Percentiles rank a stretch among this genome's conserved stretches.
These are phyloP conservation scores for Halocynthia roretzi DNA, from an alignment of 23 tunicate species.

Conservation along the genomic window DNA sequence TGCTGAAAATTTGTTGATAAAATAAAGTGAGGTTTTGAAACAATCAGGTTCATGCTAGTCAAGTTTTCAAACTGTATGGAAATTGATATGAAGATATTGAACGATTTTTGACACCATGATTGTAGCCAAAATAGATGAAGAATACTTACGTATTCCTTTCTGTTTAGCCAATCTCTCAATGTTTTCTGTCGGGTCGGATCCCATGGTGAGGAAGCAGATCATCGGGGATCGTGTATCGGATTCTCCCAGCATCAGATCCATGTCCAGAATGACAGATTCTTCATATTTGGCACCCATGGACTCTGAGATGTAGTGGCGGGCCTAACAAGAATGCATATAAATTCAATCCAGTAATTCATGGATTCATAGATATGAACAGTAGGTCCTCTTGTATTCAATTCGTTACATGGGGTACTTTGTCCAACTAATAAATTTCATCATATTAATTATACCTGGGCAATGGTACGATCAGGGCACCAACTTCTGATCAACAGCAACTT, in stretches of 20 bases:
- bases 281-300: constrained; percentile 68
- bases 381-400: background rate
- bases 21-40: background rate
- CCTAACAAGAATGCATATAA: background rate
- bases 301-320: constrained; percentile 71
- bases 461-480: constrained; percentile 89
- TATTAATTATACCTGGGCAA: constrained; percentile 44
- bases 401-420: background rate
- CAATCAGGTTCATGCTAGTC: no score
- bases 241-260: constrained; percentile 71
- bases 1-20: constrained; percentile 8
- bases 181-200: constrained; percentile 87
- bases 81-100: background rate
- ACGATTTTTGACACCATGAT: background rate
- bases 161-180: constrained; percentile 72
- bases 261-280: constrained; percentile 81
- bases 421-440: no score
- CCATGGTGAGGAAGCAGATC: constrained; percentile 81
- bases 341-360: no score
- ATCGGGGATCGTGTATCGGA: constrained; percentile 61
- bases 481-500: constrained; percentile 65
- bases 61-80: background rate
- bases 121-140: background rate
- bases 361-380: background rate
- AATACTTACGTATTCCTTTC: constrained; percentile 59